phyloP scores from a whole-genome alignment of 2,113 vertebrate genomes.

The Irena cyanogastra region DNA sequence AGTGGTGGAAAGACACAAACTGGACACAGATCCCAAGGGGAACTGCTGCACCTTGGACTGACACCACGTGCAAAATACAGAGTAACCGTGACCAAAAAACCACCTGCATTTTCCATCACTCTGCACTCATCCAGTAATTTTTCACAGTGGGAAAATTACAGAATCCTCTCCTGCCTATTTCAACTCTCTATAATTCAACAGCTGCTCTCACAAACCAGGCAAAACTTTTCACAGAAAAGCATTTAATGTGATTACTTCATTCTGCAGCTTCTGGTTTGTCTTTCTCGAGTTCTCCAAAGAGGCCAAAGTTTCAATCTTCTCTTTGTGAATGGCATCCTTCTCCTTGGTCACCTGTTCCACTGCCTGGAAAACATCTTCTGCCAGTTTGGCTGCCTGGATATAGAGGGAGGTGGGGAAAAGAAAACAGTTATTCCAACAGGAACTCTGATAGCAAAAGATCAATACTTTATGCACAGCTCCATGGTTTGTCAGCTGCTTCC shows the following conservation, averaged over 20 bases:
- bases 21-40: background rate
- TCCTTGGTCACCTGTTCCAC: conserved; percentile 82
- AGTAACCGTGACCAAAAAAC: background rate
- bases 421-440: background rate
- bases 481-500: background rate
- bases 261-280: conserved; percentile 79
- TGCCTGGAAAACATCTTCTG: conserved; percentile 78
- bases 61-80: background rate
- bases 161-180: background rate
- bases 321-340: conserved; percentile 70
- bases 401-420: background rate
- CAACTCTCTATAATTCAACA: background rate
- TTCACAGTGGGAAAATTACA: background rate
- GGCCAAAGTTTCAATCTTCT: conserved; percentile 75
- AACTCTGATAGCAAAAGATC: background rate
- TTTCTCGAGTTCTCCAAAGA: conserved; percentile 75
- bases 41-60: background rate
- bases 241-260: conserved; percentile 76
- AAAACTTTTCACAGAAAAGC: background rate
- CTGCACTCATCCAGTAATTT: background rate
- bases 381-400: conserved; percentile 75
- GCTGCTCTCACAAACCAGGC: background rate
- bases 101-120: background rate
- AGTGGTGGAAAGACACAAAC: background rate
- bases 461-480: background rate